Evolutionary conservation across 2,113 vertebrate genomes (phyloP), one percentile per base, ranked within the genome.

Genomic region (Poeciliopsis turrubarensis): DNA sequence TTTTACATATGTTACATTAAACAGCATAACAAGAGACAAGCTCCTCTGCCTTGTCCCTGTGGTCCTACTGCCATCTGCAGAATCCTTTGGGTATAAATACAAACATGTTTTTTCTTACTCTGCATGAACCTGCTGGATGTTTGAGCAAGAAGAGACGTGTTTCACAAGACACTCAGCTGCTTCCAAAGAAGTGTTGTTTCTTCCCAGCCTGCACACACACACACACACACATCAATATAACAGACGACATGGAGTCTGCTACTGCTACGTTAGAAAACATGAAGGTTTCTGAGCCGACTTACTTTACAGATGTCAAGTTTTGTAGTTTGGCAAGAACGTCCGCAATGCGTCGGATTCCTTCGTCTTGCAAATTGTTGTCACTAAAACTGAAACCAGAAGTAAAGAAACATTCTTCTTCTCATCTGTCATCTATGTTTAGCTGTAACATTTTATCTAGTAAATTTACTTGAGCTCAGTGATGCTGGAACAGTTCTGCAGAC

Each of bases 381-480:
- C 92, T 95, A 63, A 98, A 88, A 81, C 97, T 99, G 81, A 41
- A 86, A 84, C 57, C 79, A 3, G 41, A 68, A 82, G n/a, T 32
- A 57, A 41, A 14, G 71, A 1, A 77, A 6, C 44, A 41, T 66
- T 26, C 65, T 25, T 47, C 30, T 5, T 8, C 34, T 37, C 15
- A 26, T 14, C 17, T 47, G n/a, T 26, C 14, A 13, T 22, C 7
- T 4, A 41, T 31, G 4, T 6, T 65, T 17, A 57, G 19, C 22
- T 9, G 8, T 57, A 3, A 5, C 19, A 47, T 19, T 19, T 47
- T 47, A 47, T 47, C 44, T 19, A 19, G 44, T 25, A 68, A 57
- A 64, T 22, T 8, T 94, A 97, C 97, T 96, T 96, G 72, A 98
- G 84, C 61, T 97, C 95, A 73, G 94, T 92, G 67, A 98, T 92